Evolutionary conservation across 1,140 invertebrate genomes (phyloP).

Genomic region (Heliconius melpomene): DNA sequence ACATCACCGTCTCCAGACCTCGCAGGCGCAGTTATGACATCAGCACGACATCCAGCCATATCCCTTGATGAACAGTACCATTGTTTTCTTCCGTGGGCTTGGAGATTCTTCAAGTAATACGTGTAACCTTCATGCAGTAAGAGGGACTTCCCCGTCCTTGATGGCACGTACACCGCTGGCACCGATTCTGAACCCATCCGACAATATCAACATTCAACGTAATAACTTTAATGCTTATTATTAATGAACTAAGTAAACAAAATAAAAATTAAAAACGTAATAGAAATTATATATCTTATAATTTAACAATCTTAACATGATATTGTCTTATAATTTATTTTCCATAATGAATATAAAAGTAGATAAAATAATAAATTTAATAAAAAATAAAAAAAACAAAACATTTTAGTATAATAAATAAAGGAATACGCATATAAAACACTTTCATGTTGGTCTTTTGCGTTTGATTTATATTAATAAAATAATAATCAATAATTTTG

Average conservation of each 20-base stretch:
- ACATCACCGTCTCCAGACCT: constrained; percentile 58
- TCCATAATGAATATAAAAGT: too few relatives aligned
- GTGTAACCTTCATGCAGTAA: constrained; percentile 75
- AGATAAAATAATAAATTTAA: too few relatives aligned
- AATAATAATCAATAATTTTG: neutral
- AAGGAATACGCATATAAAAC: neutral
- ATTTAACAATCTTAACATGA: neutral
- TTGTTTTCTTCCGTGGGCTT: constrained; percentile 74
- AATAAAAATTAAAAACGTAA: constrained; percentile 4
- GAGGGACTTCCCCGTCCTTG: constrained; percentile 74
- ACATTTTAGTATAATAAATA: neutral
- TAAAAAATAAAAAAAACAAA: neutral
- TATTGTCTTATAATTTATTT: too few relatives aligned
- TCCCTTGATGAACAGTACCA: constrained; percentile 77
- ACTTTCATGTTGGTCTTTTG: neutral
- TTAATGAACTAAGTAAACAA: neutral
- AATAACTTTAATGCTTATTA: constrained; percentile 19
- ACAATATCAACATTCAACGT: constrained; percentile 53
- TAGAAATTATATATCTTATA: neutral
- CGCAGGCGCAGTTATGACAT: constrained; percentile 73
- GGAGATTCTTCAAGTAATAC: constrained; percentile 75
- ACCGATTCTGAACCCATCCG: constrained; percentile 65
- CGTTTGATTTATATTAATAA: neutral
- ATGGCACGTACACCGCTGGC: constrained; percentile 76
- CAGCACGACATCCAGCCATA: constrained; percentile 74